These are phyloP conservation scores for Magallana nippona DNA, from an alignment of 2,888 invertebrate genomes.

Conservation along the genomic window DNA sequence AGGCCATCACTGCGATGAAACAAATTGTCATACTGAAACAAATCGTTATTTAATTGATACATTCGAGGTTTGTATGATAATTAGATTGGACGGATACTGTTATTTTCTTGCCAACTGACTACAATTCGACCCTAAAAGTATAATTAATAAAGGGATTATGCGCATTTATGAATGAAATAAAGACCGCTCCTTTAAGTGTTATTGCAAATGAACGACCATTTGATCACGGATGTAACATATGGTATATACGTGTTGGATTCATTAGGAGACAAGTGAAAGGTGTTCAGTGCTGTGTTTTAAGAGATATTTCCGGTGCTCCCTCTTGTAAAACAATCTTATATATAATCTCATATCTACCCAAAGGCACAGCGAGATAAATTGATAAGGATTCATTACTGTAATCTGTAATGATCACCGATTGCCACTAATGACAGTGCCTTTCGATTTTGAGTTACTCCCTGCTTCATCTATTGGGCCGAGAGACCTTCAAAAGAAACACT, in stretches of 20 bases:
- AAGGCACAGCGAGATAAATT: not conserved
- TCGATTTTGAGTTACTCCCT: no score
- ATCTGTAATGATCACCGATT: not conserved
- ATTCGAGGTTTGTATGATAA: not conserved
- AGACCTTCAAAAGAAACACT: no score
- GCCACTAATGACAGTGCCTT: no score
- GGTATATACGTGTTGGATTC: slow-evolving; percentile 1
- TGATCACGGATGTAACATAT: slow-evolving; percentile 14
- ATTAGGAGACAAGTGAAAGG: slow-evolving; percentile 14
- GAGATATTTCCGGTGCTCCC: not conserved
- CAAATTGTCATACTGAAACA: not conserved
- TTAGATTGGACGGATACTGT: not conserved
- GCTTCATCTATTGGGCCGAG: no score
- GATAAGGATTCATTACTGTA: not conserved
- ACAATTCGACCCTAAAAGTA: not conserved
- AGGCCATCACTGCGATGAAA: not conserved
- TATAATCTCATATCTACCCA: not conserved
- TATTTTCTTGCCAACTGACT: not conserved
- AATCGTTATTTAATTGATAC: not conserved
- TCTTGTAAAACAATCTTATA: not conserved
- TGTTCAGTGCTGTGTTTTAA: not conserved
- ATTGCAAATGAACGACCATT: slow-evolving; percentile 6
- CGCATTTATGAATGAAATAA: slow-evolving; percentile 22
- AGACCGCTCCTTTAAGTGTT: not conserved
- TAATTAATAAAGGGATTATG: not conserved